Conservation (phyloP, 2,888 invertebrate species). For the Patella pellucida region DNA sequence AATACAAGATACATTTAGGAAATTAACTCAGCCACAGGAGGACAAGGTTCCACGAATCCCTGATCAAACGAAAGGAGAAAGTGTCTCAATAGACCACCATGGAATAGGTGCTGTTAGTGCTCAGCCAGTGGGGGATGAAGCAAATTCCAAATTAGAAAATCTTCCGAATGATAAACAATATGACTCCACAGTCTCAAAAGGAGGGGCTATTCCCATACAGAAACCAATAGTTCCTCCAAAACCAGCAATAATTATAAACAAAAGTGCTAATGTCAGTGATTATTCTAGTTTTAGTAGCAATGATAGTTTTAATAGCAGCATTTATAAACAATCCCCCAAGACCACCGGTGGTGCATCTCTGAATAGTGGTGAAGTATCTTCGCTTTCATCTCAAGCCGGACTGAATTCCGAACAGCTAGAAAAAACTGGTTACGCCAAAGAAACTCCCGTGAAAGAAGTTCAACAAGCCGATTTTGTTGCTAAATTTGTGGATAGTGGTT, state of each 20-base stretch:
- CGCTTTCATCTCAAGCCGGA: constrained; percentile 54
- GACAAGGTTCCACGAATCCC: neutral
- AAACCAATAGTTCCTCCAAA: neutral
- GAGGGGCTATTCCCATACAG: neutral
- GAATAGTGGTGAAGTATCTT: constrained; percentile 56
- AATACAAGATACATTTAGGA: neutral
- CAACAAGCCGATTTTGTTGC: neutral
- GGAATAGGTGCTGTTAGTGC: neutral
- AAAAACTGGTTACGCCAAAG: constrained; percentile 40
- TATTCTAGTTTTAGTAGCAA: constrained; percentile 51
- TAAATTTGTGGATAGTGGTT: constrained; percentile 53
- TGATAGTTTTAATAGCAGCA: constrained; percentile 48
- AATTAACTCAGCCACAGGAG: neutral
- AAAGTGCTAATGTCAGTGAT: constrained; percentile 7
- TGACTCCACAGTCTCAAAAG: neutral
- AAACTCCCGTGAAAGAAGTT: neutral
- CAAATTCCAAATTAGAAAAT: constrained; percentile 10
- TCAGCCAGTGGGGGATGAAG: neutral
- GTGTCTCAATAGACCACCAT: neutral
- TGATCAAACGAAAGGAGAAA: neutral
- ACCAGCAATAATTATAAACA: neutral
- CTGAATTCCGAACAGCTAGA: constrained; percentile 41
- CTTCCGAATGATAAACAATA: neutral
- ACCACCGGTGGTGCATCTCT: constrained; percentile 46
- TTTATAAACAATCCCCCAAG: constrained; percentile 17